These are phyloP conservation scores for Dinocampus coccinellae DNA, from an alignment of 2,888 invertebrate species.

Conservation along the genomic window DNA sequence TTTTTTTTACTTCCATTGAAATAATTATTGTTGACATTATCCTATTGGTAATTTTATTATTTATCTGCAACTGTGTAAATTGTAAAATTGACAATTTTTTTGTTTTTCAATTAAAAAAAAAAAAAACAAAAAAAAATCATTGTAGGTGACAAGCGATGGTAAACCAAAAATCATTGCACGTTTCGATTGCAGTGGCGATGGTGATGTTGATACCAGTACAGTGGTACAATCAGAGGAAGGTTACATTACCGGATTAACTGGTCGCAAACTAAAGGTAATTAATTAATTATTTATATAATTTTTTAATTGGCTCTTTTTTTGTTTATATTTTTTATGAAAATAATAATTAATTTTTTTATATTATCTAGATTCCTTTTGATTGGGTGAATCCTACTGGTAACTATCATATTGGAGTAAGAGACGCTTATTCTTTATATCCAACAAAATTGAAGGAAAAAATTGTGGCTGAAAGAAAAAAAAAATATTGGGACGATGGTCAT, in stretches of 20 bases:
- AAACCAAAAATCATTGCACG: conserved; percentile 94
- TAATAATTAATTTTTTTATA: conserved; percentile 12
- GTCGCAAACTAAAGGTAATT: conserved; percentile 86
- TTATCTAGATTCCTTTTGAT: conserved; percentile 78
- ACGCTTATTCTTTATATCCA: conserved; percentile 89
- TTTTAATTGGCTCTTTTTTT: not conserved
- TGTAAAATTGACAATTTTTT: not conserved
- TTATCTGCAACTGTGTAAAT: not conserved
- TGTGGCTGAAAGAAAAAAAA: conserved; percentile 80
- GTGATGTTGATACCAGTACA: conserved; percentile 93
- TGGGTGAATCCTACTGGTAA: conserved; percentile 90
- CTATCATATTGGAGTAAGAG: conserved; percentile 90
- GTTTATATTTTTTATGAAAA: conserved; percentile 1
- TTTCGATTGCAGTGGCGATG: conserved; percentile 95
- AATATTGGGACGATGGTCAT: conserved; percentile 87
- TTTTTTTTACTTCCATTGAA: too few relatives aligned
- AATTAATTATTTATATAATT: not conserved
- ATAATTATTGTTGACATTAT: not conserved
- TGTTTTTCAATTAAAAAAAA: conserved; percentile 1
- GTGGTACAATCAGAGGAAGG: conserved; percentile 80
- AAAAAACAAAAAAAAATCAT: conserved; percentile 42
- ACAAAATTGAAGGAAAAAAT: conserved; percentile 86
- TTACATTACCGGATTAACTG: conserved; percentile 85
- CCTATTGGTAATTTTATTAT: not conserved
- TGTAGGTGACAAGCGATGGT: conserved; percentile 88